These are phyloP conservation scores for Hirtodrosophila histrioides DNA, from an alignment of 2,888 invertebrate species.

Conservation along the genomic window DNA sequence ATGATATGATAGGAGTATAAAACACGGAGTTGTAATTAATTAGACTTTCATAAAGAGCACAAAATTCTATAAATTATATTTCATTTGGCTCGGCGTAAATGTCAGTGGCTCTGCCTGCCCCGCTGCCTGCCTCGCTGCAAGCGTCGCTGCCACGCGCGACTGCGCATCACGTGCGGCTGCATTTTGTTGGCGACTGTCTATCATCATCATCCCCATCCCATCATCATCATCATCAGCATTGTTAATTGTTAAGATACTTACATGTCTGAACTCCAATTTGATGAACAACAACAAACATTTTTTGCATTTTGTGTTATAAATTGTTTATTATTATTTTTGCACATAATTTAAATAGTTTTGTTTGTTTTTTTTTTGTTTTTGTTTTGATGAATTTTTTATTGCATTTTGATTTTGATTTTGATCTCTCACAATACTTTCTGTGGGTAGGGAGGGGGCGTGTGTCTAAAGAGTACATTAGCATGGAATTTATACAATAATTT, in stretches of 20 bases:
- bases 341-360: slow-evolving; percentile 72
- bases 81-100: slow-evolving; percentile 62
- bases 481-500: slow-evolving; percentile 69
- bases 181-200: slow-evolving; percentile 37
- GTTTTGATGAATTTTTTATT: slow-evolving; percentile 16
- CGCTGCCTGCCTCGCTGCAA: slow-evolving; percentile 6
- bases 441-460: slow-evolving; percentile 35
- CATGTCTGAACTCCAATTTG: slow-evolving; percentile 10
- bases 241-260: slow-evolving; percentile 20
- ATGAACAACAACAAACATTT: slow-evolving; percentile 11
- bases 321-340: slow-evolving; percentile 77
- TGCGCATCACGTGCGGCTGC: slow-evolving; percentile 72
- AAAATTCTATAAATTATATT: slow-evolving; percentile 79
- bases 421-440: too few relatives aligned
- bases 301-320: slow-evolving; percentile 70
- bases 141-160: slow-evolving; percentile 63
- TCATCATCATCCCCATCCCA: slow-evolving; percentile 5
- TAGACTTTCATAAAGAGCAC: slow-evolving; percentile 80
- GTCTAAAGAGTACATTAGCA: slow-evolving; percentile 57
- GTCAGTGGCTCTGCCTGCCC: slow-evolving; percentile 54
- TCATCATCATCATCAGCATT: slow-evolving; percentile 24
- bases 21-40: slow-evolving; percentile 72
- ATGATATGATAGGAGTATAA: slow-evolving; percentile 32
- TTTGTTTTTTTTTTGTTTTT: slow-evolving; percentile 27
- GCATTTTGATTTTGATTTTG: slow-evolving; percentile 37